phyloP scores from a whole-genome alignment of 2,888 invertebrate genomes.

The Melieria omissa region DNA sequence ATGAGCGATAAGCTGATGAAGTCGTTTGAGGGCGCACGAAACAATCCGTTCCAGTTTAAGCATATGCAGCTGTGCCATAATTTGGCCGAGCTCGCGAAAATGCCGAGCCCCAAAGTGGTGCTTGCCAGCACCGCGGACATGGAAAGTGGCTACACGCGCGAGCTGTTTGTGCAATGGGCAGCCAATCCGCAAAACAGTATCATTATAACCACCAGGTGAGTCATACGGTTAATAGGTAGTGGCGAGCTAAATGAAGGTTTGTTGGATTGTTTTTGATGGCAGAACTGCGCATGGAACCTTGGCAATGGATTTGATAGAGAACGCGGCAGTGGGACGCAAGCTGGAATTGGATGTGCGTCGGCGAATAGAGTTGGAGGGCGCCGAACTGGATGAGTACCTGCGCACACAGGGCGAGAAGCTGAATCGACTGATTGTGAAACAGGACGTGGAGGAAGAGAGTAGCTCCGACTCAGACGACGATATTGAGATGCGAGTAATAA shows the following conservation, averaged over 20 bases:
- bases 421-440: slow-evolving; percentile 62
- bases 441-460: slow-evolving; percentile 75
- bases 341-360: slow-evolving; percentile 78
- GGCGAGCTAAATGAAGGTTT: slow-evolving; percentile 1
- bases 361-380: slow-evolving; percentile 80
- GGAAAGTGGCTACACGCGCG: slow-evolving; percentile 94
- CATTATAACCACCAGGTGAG: slow-evolving; percentile 85
- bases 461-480: slow-evolving; percentile 86
- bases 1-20: slow-evolving; percentile 99
- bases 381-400: slow-evolving; percentile 81
- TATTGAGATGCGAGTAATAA: slow-evolving; percentile 84
- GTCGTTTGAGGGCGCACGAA: slow-evolving; percentile 88
- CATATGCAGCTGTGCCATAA: slow-evolving; percentile 95
- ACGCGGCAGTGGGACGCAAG: slow-evolving; percentile 76
- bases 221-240: too few relatives aligned
- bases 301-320: slow-evolving; percentile 82
- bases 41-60: slow-evolving; percentile 95
- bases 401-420: slow-evolving; percentile 73
- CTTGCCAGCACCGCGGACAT: slow-evolving; percentile 94
- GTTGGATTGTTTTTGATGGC: slow-evolving; percentile 21
- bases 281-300: slow-evolving; percentile 85
- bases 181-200: slow-evolving; percentile 92
- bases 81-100: slow-evolving; percentile 83
- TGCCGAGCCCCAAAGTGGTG: slow-evolving; percentile 94
- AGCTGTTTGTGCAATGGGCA: slow-evolving; percentile 95